These are phyloP conservation scores for Drosophila borborema DNA, from an alignment of 2,888 invertebrate genomes.

Conservation along the genomic window DNA sequence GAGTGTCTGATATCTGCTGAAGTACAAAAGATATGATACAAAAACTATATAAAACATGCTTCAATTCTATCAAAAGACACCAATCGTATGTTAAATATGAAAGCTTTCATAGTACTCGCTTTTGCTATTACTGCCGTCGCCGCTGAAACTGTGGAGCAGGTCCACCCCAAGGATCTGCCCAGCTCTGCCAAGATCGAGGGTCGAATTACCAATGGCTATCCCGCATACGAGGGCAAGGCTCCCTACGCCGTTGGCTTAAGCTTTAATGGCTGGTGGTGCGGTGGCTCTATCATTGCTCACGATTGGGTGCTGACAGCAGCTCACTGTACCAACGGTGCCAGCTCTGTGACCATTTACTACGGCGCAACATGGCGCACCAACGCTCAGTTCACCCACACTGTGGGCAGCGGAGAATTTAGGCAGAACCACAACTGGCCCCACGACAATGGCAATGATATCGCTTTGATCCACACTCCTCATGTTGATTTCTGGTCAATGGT, in stretches of 20 bases:
- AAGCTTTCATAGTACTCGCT: conserved; percentile 33
- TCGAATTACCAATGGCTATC: conserved; percentile 73
- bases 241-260: conserved; percentile 77
- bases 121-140: conserved; percentile 27
- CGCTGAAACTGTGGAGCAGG: conserved; percentile 32
- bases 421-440: conserved; percentile 80
- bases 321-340: conserved; percentile 69
- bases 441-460: conserved; percentile 58
- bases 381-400: conserved; percentile 58
- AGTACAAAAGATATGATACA: conserved; percentile 18
- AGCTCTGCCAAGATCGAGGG: conserved; percentile 23
- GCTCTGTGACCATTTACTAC: conserved; percentile 66
- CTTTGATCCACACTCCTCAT: conserved; percentile 54
- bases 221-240: conserved; percentile 68
- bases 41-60: conserved; percentile 24
- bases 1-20: conserved; percentile 11
- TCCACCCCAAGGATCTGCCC: conserved; percentile 33
- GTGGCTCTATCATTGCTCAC: conserved; percentile 75
- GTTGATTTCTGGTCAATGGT: conserved; percentile 40
- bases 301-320: conserved; percentile 79
- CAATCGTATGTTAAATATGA: conserved; percentile 38
- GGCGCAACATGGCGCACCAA: conserved; percentile 71
- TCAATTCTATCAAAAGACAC: conserved; percentile 11
- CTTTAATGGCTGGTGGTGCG: conserved; percentile 74
- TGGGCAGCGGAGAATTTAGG: conserved; percentile 56